Evolutionary conservation across 2,888 invertebrate genomes (phyloP).

Genomic region (Willowsia nigromaculata): DNA sequence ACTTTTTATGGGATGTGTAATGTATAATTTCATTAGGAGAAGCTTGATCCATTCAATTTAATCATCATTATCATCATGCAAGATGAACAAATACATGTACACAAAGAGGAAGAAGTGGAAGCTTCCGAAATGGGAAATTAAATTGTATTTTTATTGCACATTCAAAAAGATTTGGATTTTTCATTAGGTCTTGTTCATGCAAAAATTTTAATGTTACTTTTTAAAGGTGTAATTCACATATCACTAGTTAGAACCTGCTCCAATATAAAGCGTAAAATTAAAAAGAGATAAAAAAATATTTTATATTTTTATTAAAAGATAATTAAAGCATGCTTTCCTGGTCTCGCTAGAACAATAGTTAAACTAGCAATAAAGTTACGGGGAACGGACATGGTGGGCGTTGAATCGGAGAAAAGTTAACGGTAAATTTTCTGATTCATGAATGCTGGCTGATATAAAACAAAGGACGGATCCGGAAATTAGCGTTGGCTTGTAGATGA

Average conservation of each 20-base stretch:
- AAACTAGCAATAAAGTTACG: neutral
- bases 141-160: neutral
- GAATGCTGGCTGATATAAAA: neutral
- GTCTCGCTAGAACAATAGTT: neutral
- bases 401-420: neutral
- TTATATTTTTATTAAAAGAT: no score
- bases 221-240: no score
- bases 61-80: neutral
- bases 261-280: neutral
- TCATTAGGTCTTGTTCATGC: no score
- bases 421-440: neutral
- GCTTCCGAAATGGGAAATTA: neutral
- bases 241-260: no score
- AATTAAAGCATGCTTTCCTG: no score
- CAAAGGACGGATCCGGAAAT: no score
- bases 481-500: no score
- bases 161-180: no score
- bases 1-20: no score
- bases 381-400: neutral
- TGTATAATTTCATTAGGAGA: neutral
- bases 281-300: neutral
- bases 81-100: neutral
- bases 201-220: no score
- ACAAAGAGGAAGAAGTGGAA: neutral
- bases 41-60: slow-evolving; percentile 14